These are phyloP conservation scores for Danio albolineatus DNA, from an alignment of 2,797 vertebrate genomes.

Conservation along the genomic window DNA sequence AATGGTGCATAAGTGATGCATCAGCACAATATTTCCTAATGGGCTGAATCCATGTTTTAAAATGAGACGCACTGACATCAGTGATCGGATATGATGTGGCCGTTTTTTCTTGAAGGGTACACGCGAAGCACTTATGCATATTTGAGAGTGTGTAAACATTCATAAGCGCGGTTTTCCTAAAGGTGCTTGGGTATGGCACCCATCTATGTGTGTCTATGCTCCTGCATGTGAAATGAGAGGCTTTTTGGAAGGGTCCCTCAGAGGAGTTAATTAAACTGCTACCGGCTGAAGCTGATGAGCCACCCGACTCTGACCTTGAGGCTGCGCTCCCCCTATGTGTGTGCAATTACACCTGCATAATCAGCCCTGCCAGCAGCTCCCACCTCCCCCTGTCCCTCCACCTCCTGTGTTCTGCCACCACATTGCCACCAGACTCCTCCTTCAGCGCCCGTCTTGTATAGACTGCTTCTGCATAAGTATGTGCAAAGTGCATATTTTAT, in stretches of 20 bases:
- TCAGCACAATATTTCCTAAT: constrained; percentile 62
- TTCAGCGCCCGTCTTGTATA: not conserved
- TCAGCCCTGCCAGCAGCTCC: constrained; percentile 69
- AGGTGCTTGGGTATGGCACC: constrained; percentile 19
- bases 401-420: constrained; percentile 29
- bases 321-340: constrained; percentile 73
- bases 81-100: constrained; percentile 54
- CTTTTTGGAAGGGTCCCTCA: constrained; percentile 80
- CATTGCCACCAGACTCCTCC: constrained; percentile 2
- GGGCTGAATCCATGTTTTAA: constrained; percentile 51
- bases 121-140: constrained; percentile 33
- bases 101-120: constrained; percentile 38
- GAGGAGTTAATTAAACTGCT: constrained; percentile 89
- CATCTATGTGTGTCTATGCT: constrained; percentile 70
- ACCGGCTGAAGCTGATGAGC: constrained; percentile 83
- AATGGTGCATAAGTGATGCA: constrained; percentile 56
- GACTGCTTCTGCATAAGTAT: not conserved
- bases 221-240: constrained; percentile 82
- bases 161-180: constrained; percentile 69
- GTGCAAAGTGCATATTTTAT: not conserved
- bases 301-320: constrained; percentile 82
- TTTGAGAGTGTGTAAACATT: constrained; percentile 41
- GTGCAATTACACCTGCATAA: constrained; percentile 85
- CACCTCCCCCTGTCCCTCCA: constrained; percentile 45
- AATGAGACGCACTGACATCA: constrained; percentile 50